Evolutionary conservation across 2,888 invertebrate genomes (phyloP), one percentile per base, ranked within the genome.

Genomic region (Mythimna loreyi): DNA sequence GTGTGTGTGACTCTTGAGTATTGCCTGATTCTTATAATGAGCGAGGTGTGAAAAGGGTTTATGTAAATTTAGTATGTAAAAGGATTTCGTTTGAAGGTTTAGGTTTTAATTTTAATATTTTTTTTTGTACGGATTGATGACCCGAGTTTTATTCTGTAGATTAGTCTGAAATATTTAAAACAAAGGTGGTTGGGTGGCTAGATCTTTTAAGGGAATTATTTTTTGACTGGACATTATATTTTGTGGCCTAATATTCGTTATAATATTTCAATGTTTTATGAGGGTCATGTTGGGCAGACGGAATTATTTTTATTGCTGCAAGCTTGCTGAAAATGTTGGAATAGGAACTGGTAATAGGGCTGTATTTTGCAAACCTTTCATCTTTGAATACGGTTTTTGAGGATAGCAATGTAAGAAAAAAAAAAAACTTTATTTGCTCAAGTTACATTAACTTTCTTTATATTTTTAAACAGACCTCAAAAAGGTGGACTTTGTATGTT

Each of bases 1-100:
- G 62, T 75, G 60, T 77, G 63, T 72, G 72, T 73, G 69, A 58
- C 76, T 74, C 80, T 79, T 75, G 76, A 82, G 82, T 81, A 77
- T 80, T 63, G 59, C 36, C 61, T 62, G 78, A 65, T 76, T 63
- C 28, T 67, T 74, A 47, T 62, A 40, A 63, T 66, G 63, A 21
- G 58, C 28, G 66, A 67, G 71, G 77, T 81, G 83, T 75, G 75
- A 81, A 78, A 86, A 80, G 72, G 85, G 72, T 83, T 72, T 79
- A 81, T 78, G 69, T 76, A 81, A 83, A 86, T 83, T 83, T 64
- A 75, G 60, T 74, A 72, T 71, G 73, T 74, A 72, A 83, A 81
- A 76, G 61, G 75, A 74, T 67, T 67, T 61, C 21, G 45, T 83
- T 70, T 73, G 70, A 62, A 57, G 72, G 60, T 75, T n/a, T n/a